Conservation (phyloP, 1,140 invertebrate genomes). For the Homarus americanus region DNA sequence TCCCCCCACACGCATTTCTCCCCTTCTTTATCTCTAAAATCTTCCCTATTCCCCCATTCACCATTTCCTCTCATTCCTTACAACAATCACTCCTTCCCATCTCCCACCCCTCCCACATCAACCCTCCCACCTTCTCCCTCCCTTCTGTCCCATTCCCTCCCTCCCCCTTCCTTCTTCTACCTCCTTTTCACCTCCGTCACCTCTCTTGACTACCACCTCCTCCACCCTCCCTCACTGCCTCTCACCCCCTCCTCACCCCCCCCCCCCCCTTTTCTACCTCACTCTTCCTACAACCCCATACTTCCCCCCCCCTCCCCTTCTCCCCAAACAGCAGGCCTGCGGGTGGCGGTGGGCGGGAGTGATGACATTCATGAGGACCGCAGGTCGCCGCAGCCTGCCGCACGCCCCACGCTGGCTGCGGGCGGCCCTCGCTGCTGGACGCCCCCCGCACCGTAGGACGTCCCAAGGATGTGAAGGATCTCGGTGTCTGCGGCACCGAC, state of each 20-base stretch:
- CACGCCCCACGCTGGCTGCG: slow-evolving; percentile 58
- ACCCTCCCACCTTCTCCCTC: neutral
- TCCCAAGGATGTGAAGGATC: slow-evolving; percentile 15
- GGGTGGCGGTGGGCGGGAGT: slow-evolving; percentile 50
- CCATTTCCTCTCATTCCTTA: neutral
- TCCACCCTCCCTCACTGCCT: neutral
- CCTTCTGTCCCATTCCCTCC: neutral
- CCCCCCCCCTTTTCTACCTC: neutral
- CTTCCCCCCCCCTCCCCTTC: neutral
- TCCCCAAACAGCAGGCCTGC: slow-evolving; percentile 1
- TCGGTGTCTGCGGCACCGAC: slow-evolving; percentile 8
- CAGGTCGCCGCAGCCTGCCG: slow-evolving; percentile 37
- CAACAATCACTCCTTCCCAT: neutral
- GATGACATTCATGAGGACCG: slow-evolving; percentile 68
- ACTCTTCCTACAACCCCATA: neutral
- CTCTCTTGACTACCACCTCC: neutral
- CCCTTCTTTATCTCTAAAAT: neutral
- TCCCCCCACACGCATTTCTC: neutral
- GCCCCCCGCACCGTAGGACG: slow-evolving; percentile 20
- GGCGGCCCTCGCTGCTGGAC: slow-evolving; percentile 45
- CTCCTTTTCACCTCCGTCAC: neutral
- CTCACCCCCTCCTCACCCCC: neutral
- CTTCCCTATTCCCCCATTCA: neutral
- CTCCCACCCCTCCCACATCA: neutral
- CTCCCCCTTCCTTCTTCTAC: neutral